Base-by-base conservation (phyloP, 1,140 invertebrate genomes). In the Drosophila ironensis region DNA sequence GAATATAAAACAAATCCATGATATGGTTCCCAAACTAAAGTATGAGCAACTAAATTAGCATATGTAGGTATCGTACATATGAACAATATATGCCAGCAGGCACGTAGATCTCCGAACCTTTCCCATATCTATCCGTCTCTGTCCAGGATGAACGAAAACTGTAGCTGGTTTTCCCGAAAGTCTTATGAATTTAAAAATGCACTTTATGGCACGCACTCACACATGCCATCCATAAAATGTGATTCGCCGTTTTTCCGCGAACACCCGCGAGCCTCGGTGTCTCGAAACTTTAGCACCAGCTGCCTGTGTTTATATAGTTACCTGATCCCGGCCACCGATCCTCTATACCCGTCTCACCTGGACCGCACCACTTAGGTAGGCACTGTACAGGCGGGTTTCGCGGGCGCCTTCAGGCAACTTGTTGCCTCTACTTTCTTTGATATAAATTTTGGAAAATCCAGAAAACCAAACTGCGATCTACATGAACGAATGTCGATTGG, bases 131-230 rank as follows among this genome's bases (percentile, higher is more conserved):
- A n/a, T 11, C 5, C 33, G 3, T 40, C 25, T n/a, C 25, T 16
- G 22, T 14, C 14, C 24, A 60, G 51, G 37, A 84, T 84, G 78
- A 86, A 86, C 37, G 80, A 75, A 84, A 75, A 61, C 30, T 40
- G 53, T 63, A 47, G 45, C 75, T 72, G 84, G 84, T 66, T 88
- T 88, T 88, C 41, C 84, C 84, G 57, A 82, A 88, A 88, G 80
- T 84, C 74, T 88, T 84, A 88, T 88, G 84, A 88, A 88, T 88
- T 84, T 88, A 80, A 88, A 87, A 60, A 48, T 47, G 9, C 27
- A 66, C 46, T 78, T 84, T 86, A 86, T 68, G 52, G 50, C 16
- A 2, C 25, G 9, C 25, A 48, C 45, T 38, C 56, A 75, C 80
- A 86, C 73, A 57, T 86, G 68, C 41, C 41, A 50, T 37, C 17